Conservation (phyloP, 2,113 vertebrate species). For the Holacanthus passer region DNA sequence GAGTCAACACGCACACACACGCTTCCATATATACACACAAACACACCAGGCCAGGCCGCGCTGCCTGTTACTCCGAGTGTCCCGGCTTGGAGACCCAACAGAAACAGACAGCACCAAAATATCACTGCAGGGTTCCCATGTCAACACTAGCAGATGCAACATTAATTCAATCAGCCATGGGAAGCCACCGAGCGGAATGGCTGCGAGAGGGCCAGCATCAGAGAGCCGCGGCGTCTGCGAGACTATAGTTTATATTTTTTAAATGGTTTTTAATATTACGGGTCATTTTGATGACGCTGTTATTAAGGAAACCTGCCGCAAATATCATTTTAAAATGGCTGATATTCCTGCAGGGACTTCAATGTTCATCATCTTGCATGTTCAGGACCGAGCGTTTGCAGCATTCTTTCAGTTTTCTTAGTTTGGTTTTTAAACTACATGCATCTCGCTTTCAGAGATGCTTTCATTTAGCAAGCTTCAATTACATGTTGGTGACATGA, state of each 20-base stretch:
- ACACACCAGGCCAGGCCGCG: slow-evolving; percentile 39
- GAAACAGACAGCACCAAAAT: slow-evolving; percentile 75
- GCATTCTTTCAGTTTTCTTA: slow-evolving; percentile 1
- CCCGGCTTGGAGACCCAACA: slow-evolving; percentile 62
- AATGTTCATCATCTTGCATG: not conserved
- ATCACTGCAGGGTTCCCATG: slow-evolving; percentile 76
- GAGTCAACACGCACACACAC: slow-evolving; percentile 41
- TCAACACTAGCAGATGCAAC: slow-evolving; percentile 79
- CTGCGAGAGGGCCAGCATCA: slow-evolving; percentile 40
- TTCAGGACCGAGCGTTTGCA: not conserved
- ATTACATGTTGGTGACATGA: not conserved
- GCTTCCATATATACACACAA: slow-evolving; percentile 6
- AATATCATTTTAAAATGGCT: not conserved
- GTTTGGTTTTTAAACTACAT: slow-evolving; percentile 8
- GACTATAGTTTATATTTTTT: not conserved
- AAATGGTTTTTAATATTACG: not conserved
- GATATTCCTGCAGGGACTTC: not conserved
- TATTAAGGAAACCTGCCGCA: not conserved
- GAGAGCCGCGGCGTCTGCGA: slow-evolving; percentile 24
- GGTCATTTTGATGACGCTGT: not conserved
- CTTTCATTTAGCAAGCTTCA: not conserved
- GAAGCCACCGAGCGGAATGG: slow-evolving; percentile 67
- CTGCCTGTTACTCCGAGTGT: slow-evolving; percentile 62
- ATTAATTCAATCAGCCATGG: slow-evolving; percentile 76
- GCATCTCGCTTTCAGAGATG: not conserved